Conservation (phyloP, 2,113 vertebrate genomes). For the Gnathonemus longibarbis region DNA sequence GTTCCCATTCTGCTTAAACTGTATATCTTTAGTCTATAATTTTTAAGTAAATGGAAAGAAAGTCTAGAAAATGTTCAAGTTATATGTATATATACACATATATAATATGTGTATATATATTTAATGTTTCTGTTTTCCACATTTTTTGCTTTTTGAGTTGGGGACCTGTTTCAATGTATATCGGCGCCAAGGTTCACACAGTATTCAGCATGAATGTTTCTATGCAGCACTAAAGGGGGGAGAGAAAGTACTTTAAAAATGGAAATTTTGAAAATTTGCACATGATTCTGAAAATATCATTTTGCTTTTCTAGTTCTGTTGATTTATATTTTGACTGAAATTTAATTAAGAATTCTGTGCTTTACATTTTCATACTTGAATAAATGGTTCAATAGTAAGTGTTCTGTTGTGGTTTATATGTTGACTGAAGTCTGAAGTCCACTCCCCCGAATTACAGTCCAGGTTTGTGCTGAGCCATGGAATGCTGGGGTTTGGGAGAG, state of each 20-base stretch:
- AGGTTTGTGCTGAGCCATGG: neutral
- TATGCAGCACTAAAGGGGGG: slow-evolving; percentile 61
- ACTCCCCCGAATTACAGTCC: neutral
- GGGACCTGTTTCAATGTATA: slow-evolving; percentile 57
- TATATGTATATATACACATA: slow-evolving; percentile 25
- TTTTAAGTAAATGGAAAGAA: neutral
- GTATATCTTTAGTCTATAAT: neutral
- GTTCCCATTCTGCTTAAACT: neutral
- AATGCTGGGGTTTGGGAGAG: neutral
- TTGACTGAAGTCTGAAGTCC: neutral
- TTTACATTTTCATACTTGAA: slow-evolving; percentile 78
- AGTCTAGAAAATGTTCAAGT: neutral
- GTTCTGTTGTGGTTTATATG: slow-evolving; percentile 42
- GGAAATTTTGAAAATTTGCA: slow-evolving; percentile 28
- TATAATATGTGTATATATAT: slow-evolving; percentile 10
- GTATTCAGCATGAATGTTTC: slow-evolving; percentile 60
- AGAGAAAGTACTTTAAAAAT: slow-evolving; percentile 21
- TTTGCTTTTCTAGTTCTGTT: slow-evolving; percentile 66
- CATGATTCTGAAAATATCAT: slow-evolving; percentile 53
- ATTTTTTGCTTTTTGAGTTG: slow-evolving; percentile 33
- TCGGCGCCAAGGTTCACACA: slow-evolving; percentile 53
- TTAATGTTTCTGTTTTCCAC: slow-evolving; percentile 29
- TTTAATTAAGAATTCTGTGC: slow-evolving; percentile 57
- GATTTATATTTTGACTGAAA: slow-evolving; percentile 54
- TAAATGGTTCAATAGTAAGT: slow-evolving; percentile 49